phyloP scores from a whole-genome alignment of 2,888 invertebrate species.

The Neocrepidodera transversa region DNA sequence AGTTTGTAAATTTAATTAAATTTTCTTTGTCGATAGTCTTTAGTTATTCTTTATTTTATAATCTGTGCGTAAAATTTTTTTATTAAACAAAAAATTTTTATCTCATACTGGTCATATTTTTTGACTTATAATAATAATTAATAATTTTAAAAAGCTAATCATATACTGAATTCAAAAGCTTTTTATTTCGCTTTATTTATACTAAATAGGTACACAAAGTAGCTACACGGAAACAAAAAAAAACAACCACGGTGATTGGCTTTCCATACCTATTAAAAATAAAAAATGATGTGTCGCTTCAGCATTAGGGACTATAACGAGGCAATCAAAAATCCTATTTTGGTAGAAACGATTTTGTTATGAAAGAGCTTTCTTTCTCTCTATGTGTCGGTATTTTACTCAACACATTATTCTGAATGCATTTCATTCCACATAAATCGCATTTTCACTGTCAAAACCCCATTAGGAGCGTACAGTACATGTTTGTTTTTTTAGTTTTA shows the following conservation, averaged over 20 bases:
- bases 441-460: not conserved
- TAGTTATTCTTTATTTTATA: too few relatives aligned
- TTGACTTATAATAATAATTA: too few relatives aligned
- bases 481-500: not conserved
- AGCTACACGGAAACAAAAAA: too few relatives aligned
- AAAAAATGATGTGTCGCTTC: not conserved
- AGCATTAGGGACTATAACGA: not conserved
- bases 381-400: slow-evolving; percentile 4
- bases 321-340: slow-evolving; percentile 11
- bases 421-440: slow-evolving; percentile 4
- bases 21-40: not conserved
- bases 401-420: slow-evolving; percentile 8
- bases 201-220: too few relatives aligned
- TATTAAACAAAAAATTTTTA: too few relatives aligned
- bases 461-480: too few relatives aligned
- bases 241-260: too few relatives aligned
- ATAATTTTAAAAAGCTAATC: too few relatives aligned
- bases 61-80: too few relatives aligned
- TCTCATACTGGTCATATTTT: too few relatives aligned
- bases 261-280: not conserved
- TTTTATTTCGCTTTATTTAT: too few relatives aligned
- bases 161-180: too few relatives aligned
- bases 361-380: not conserved
- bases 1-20: not conserved
- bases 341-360: slow-evolving; percentile 4